Evolutionary conservation across 2,797 vertebrate species (phyloP), one percentile per base, ranked within the genome.

Genomic region (Phataginus tetradactyla): DNA sequence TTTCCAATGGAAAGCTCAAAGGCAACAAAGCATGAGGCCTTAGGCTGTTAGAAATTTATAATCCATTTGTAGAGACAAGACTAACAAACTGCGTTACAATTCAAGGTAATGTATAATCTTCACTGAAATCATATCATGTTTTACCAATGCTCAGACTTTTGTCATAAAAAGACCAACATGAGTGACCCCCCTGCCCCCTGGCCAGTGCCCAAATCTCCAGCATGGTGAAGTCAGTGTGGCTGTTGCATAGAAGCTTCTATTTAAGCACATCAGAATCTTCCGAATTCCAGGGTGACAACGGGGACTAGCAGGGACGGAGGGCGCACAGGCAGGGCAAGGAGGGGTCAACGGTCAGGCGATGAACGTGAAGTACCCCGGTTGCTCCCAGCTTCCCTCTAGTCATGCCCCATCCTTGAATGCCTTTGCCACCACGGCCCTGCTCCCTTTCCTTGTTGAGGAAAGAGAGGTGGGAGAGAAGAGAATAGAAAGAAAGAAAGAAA

Each of bases 91-190:
- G 37, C 66, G 13, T 69, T 78, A 89, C 15, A 51, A 23, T 21
- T 34, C 61, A 66, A 63, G 17, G 61, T 89, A 57, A 45, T n/a
- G 7, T 18, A n/a, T 63, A 37, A n/a, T 69, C 57, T 77, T 68
- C 25, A 6, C 3, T 75, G 55, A 86, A 95, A 59, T 53, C 57
- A 17, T 2, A 78, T 7, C n/a, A 9, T 39, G 23, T 69, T 61
- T 89, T 45, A 63, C 34, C 45, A 72, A 78, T 78, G 39, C 75
- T 92, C 69, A 68, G 57, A 37, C 71, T 32, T 72, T 69, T 89
- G 25, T 55, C 37, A 11, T 75, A 32, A 59, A 77, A 83, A 86
- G 10, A 59, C 66, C 29, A 37, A 11, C 7, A 10, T 2, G 9
- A 42, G n/a, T 42, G 51, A 71, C n/a, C 3, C 21, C 42, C 45